Base-by-base conservation (phyloP, 2,113 vertebrate species). In the Xiphophorus maculatus region DNA sequence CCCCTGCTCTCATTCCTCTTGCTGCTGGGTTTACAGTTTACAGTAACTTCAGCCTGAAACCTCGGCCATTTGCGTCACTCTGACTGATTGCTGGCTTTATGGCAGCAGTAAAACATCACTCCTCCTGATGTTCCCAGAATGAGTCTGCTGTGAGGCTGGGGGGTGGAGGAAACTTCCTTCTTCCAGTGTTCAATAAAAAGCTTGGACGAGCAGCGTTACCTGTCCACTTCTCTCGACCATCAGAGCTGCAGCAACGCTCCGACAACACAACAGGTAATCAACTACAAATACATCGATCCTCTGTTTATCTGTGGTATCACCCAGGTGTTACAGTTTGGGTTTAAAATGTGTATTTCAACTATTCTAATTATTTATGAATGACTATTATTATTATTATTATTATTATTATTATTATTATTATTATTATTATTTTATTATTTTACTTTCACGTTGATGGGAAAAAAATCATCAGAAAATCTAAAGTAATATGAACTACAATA, bases 221-320 rank as follows among this genome's bases (percentile, higher is more conserved):
- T n/a, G 71, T 82, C 78, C 85, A 93, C 82, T 90, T 74, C 37
- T 66, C 62, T 4, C 40, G 35, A 54, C 54, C 77, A 33, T 44
- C 82, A 66, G 83, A 90, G 72, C 82, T 51, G 79, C 80, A 77
- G 10, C 75, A 1, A 0, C 12, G 1, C 79, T 68, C 25, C 51
- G 2, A 33, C 62, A 30, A 58, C 37, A 71, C 60, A 1, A 1
- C 30, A 83, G 87, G 88, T 89, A 79, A 37, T 0, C 4, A 44
- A 17, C 30, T 74, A 2, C 10, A 1, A 25, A 3, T 14, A 27
- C 3, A 48, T 62, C 4, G 3, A 42, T 25, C 2, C 42, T 71
- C 37, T 44, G 1, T 32, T 63, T 28, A n/a, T 60, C 12, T 60
- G 54, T 5, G 3, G 13, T 4, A 8, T 1, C 1, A 5, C 4